Conservation (phyloP, 2,113 vertebrate genomes). For the Varanus salvator region DNA sequence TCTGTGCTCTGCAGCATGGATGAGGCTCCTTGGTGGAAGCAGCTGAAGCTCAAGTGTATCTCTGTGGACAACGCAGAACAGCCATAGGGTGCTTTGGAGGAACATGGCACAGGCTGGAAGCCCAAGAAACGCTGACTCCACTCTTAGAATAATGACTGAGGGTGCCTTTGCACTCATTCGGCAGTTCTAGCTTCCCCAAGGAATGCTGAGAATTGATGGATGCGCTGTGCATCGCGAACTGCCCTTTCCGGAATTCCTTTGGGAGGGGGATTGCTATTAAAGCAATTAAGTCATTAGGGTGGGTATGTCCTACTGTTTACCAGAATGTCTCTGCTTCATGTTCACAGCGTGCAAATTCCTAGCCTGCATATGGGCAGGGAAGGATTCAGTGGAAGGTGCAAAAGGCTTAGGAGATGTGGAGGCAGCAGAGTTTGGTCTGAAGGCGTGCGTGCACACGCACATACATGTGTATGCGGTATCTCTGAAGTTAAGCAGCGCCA, state of each 20-base stretch:
- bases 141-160: not conserved
- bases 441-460: not conserved
- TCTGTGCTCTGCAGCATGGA: not conserved
- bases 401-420: not conserved
- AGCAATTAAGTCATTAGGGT: not conserved
- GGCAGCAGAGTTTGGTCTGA: not conserved
- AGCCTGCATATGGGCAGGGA: not conserved
- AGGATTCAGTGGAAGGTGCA: too few relatives aligned
- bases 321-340: not conserved
- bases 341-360: not conserved
- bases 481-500: not conserved
- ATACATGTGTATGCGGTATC: not conserved
- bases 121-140: not conserved
- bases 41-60: not conserved
- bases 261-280: not conserved
- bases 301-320: not conserved
- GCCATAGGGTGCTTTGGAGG: too few relatives aligned
- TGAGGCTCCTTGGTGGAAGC: not conserved
- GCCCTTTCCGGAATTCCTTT: not conserved
- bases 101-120: not conserved
- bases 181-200: not conserved
- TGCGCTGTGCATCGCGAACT: too few relatives aligned
- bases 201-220: not conserved
- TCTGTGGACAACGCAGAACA: not conserved
- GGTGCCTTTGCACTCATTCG: not conserved